phyloP scores from a whole-genome alignment of 2,113 vertebrate species.

The Lethenteron camtschaticum region DNA sequence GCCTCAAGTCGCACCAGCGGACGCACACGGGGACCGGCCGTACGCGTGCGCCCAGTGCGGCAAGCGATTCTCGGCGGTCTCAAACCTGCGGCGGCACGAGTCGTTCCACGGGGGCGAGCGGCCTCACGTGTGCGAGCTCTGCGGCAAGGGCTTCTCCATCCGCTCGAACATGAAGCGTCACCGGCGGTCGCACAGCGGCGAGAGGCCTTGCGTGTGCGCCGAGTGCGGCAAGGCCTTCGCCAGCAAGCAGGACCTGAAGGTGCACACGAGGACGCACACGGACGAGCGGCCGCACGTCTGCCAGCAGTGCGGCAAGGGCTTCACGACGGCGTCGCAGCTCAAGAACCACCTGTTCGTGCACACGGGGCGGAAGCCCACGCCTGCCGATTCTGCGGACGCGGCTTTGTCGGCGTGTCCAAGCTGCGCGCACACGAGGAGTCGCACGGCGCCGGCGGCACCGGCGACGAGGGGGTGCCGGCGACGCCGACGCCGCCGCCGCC shows the following conservation, averaged over 20 bases:
- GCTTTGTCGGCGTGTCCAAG: too few relatives aligned
- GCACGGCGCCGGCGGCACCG: too few relatives aligned
- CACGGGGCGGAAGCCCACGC: background rate
- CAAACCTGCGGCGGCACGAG: background rate
- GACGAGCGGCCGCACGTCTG: background rate
- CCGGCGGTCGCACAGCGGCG: background rate
- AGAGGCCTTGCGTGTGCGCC: background rate
- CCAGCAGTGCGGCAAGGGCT: constrained; percentile 2
- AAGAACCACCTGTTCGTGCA: background rate
- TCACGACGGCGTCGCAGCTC: background rate
- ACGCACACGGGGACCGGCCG: background rate
- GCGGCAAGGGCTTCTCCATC: background rate
- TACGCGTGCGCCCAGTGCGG: background rate
- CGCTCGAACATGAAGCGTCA: background rate
- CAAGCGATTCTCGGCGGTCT: background rate
- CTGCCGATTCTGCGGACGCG: background rate
- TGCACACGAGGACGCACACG: background rate
- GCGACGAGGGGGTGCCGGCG: too few relatives aligned
- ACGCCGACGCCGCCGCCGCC: too few relatives aligned
- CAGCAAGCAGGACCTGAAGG: background rate
- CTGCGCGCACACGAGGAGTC: too few relatives aligned
- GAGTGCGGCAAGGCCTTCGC: background rate
- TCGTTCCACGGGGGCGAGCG: background rate
- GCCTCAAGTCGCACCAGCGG: background rate
- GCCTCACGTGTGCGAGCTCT: background rate